Base-by-base conservation (phyloP, 2,797 vertebrate species). In the Trematomus bernacchii region DNA sequence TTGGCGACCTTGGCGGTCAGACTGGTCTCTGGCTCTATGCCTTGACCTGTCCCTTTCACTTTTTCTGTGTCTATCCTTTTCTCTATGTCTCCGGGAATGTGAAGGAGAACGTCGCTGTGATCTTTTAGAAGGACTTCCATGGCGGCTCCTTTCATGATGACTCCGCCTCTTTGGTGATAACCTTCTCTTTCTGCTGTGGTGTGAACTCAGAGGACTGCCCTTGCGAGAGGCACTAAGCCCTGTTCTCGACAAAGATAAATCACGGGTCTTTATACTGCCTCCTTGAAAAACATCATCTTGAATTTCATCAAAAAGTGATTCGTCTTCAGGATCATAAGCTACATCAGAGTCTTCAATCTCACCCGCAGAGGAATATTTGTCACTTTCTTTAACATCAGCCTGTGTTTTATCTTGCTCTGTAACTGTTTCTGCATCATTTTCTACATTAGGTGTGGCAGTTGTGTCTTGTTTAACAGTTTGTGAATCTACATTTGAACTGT, bases 301-400 rank as follows among this genome's bases (percentile, higher is more conserved):
- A 72, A 97, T 96, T 90, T 97, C 96, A 89, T 97, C 95, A 79
- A 98, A 87, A 74, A 98, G 97, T 1, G 96, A 97, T 90, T 98
- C 97, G 59, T 98, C 97, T 77, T 98, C 97, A 4, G 97, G 97
- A 85, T 98, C 97, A 0, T 98, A 98, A 33, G 97, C 97, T 66
- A 97, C 96, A 80, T 98, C 97, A 67, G 93, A 94, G 83, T 94
- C 94, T 68, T 85, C 85, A 71, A 94, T 92, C 71, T 94, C 94
- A 77, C 93, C 94, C 82, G 92, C 91, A 74, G 92, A 93, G 21
- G 84, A 91, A 82, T 85, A 87, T 42, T 89, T 90, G 6, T 93
- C 90, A 84, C 30, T 76, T 75, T 89, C 89, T 40, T 85, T 85
- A 21, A 57, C 9, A 68, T 71, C 83, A 66, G 89, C 80, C 19